A percentile compares a stretch with the other conserved stretches of the same genome.
These are phyloP conservation scores for Cynopterus sphinx DNA, from an alignment of 2,797 vertebrate species.

Conservation along the genomic window DNA sequence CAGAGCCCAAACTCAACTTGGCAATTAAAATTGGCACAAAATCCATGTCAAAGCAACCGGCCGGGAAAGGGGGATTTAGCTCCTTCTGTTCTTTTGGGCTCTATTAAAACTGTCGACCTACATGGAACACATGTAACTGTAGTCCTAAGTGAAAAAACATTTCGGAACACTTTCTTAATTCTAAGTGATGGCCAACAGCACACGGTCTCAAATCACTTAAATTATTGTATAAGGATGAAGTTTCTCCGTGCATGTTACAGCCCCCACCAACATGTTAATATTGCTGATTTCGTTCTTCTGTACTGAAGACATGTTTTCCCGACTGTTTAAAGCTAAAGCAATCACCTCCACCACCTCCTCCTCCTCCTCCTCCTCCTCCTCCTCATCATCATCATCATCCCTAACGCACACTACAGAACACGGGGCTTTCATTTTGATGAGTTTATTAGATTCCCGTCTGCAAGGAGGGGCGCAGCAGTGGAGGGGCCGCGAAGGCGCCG, in stretches of 20 bases:
- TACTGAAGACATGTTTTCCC: neutral
- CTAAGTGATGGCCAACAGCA: neutral
- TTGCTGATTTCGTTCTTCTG: neutral
- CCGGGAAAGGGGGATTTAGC: neutral
- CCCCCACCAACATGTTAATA: neutral
- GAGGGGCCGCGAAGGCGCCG: neutral
- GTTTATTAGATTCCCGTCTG: neutral
- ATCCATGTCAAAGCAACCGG: neutral
- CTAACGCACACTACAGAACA: neutral
- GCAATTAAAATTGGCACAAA: neutral
- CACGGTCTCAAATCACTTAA: neutral
- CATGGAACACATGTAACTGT: neutral
- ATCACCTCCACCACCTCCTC: neutral
- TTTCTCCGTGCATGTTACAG: neutral
- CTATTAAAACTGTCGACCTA: neutral
- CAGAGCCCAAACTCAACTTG: constrained; percentile 37
- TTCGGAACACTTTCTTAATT: neutral
- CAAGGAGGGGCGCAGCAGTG: neutral
- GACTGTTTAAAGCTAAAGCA: neutral
- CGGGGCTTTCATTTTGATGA: constrained; percentile 51
- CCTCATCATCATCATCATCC: neutral
- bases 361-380: no score
- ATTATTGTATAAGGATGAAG: neutral
- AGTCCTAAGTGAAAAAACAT: neutral
- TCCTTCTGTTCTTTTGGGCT: neutral